These are phyloP conservation scores for Tribolium castaneum DNA, from an alignment of 1,140 invertebrate species.

Conservation along the genomic window DNA sequence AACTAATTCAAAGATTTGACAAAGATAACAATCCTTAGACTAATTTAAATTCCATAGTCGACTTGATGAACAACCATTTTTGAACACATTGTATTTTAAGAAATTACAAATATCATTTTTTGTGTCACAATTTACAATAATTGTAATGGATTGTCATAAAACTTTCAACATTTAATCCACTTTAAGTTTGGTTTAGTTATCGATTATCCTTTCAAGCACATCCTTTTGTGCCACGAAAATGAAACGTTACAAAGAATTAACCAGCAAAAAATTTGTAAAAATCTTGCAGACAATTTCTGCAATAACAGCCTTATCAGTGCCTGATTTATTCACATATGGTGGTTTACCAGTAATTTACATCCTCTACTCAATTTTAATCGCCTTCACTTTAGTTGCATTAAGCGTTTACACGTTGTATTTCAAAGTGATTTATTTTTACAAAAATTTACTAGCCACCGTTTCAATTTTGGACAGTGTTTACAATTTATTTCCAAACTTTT, in stretches of 20 bases:
- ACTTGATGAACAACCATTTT: no score
- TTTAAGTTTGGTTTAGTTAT: neutral
- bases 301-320: neutral
- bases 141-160: neutral
- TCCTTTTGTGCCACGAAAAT: neutral
- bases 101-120: no score
- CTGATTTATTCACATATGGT: slow-evolving; percentile 14
- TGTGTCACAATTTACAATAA: no score
- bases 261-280: slow-evolving; percentile 7
- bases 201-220: neutral
- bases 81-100: no score
- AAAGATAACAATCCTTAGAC: no score
- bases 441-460: neutral
- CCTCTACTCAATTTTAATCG: neutral
- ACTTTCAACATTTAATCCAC: neutral
- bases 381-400: neutral
- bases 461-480: neutral
- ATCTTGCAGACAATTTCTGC: neutral
- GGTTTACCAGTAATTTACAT: slow-evolving; percentile 1
- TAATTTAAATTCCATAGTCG: no score
- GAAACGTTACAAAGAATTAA: neutral
- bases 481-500: no score
- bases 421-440: neutral
- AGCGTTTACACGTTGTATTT: neutral
- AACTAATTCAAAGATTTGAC: no score